Percentiles rank a stretch among this genome's conserved stretches.
Evolutionary conservation across 1,140 invertebrate genomes (phyloP).

Genomic region (Penaeus indicus): DNA sequence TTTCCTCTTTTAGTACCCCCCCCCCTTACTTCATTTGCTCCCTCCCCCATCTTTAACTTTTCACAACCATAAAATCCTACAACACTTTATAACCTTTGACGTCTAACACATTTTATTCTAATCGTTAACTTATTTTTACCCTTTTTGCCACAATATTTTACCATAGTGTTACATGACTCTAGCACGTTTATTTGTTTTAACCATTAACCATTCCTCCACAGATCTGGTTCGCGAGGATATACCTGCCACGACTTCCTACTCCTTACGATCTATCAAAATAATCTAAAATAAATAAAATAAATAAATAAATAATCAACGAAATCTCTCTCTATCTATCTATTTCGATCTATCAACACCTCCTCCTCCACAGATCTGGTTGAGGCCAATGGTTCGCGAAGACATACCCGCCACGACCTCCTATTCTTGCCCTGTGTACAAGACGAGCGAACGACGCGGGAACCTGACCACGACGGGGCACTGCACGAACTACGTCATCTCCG

Average conservation of each 20-base stretch:
- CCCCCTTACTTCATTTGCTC: too few species aligned
- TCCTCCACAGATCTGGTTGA: slow-evolving; percentile 69
- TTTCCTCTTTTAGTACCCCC: too few species aligned
- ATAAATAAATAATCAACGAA: too few species aligned
- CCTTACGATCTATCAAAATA: slow-evolving; percentile 43
- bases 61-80: too few species aligned
- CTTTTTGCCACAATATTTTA: too few species aligned
- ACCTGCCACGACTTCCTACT: slow-evolving; percentile 67
- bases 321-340: background rate
- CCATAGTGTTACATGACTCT: too few species aligned
- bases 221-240: slow-evolving; percentile 69
- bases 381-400: slow-evolving; percentile 62
- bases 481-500: slow-evolving; percentile 74
- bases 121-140: too few species aligned
- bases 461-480: slow-evolving; percentile 73
- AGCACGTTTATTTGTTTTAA: too few species aligned
- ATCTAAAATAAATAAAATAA: too few species aligned
- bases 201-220: slow-evolving; percentile 21
- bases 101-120: too few species aligned
- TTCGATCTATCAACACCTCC: background rate
- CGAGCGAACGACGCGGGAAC: slow-evolving; percentile 70
- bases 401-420: slow-evolving; percentile 67
- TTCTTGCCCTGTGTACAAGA: slow-evolving; percentile 74
- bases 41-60: too few species aligned
- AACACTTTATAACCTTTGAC: too few species aligned